Evolutionary conservation across 2,797 vertebrate species (phyloP).

Genomic region (Nyctalus aviator): DNA sequence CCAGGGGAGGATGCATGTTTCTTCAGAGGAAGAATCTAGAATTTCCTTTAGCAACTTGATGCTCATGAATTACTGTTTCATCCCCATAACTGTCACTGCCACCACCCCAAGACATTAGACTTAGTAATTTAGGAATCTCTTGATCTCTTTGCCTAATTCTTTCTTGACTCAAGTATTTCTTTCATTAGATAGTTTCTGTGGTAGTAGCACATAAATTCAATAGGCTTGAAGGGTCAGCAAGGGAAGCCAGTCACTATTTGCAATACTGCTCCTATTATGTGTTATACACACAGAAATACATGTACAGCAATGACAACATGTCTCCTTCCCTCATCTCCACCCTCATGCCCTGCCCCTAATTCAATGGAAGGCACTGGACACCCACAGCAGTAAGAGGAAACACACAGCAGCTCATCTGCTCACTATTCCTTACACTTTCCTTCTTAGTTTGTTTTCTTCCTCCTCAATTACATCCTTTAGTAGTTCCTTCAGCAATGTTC

Average conservation of each 20-base stretch:
- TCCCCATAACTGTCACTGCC: background rate
- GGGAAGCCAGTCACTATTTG: background rate
- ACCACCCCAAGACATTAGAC: background rate
- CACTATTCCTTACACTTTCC: background rate
- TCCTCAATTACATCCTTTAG: background rate
- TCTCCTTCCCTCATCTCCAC: background rate
- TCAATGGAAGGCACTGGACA: background rate
- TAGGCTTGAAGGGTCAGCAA: background rate
- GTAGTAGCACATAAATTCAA: background rate
- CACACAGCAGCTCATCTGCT: background rate
- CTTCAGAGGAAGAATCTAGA: background rate
- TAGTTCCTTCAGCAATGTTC: background rate
- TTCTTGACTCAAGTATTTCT: background rate
- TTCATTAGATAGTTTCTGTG: background rate
- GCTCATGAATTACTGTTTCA: background rate
- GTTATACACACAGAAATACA: background rate
- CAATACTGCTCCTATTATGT: background rate
- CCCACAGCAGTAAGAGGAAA: background rate
- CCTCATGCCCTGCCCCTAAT: too few species aligned
- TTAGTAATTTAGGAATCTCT: background rate
- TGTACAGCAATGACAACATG: too few species aligned
- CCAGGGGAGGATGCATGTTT: background rate
- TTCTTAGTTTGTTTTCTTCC: background rate
- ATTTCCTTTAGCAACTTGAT: background rate
- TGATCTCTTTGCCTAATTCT: constrained; percentile 3